Conservation (phyloP, 2,797 vertebrate species). For the Linurgus olivaceus region DNA sequence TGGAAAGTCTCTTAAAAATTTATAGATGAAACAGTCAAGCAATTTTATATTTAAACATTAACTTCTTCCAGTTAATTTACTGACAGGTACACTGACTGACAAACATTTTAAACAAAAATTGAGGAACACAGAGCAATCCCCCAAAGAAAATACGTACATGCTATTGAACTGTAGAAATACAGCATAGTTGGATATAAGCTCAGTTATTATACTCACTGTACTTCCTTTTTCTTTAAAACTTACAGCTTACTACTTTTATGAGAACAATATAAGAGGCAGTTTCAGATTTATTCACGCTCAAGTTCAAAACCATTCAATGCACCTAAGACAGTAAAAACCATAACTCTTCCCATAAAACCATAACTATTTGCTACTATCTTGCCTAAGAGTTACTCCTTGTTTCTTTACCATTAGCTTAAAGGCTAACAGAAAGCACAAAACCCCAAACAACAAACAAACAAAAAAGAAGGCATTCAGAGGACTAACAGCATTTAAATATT, state of each 20-base stretch:
- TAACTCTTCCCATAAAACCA: neutral
- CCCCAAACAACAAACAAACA: neutral
- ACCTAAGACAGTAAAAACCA: neutral
- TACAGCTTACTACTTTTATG: neutral
- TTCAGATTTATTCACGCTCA: neutral
- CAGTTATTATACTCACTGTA: neutral
- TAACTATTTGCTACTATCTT: neutral
- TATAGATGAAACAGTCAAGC: neutral
- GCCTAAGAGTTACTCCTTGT: neutral
- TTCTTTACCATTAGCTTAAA: neutral
- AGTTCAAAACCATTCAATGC: neutral
- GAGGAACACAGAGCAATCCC: neutral
- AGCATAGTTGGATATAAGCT: neutral
- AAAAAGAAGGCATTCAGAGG: neutral
- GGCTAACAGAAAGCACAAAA: neutral
- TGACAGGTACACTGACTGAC: neutral
- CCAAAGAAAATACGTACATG: neutral
- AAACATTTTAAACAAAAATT: neutral
- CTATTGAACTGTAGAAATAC: neutral
- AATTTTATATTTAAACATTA: neutral
- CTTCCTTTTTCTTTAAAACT: neutral
- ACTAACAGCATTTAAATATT: neutral
- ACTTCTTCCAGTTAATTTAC: neutral
- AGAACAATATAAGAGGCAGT: neutral
- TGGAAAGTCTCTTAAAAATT: neutral